Conservation (phyloP, 1,140 invertebrate species). For the Megalopta genalis region DNA sequence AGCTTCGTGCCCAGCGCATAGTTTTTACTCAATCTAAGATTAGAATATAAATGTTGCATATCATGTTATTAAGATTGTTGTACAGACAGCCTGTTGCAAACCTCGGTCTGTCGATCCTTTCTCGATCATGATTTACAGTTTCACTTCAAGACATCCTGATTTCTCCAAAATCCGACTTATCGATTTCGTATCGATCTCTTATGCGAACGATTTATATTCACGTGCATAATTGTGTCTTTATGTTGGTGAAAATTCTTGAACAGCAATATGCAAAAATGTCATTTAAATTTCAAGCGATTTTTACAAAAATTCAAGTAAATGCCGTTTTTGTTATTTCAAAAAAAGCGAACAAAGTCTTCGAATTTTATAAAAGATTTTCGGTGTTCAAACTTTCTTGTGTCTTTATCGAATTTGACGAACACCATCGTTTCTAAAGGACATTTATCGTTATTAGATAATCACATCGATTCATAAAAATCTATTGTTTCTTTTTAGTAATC, state of each 20-base stretch:
- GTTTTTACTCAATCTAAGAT: constrained; percentile 77
- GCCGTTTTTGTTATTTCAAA: no score
- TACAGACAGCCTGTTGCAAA: constrained; percentile 67
- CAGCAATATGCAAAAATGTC: no score
- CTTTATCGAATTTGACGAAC: no score
- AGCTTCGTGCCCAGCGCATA: constrained; percentile 77
- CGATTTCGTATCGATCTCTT: no score
- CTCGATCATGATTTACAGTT: constrained; percentile 1
- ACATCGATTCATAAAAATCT: neutral
- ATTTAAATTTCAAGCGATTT: no score
- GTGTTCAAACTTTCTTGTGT: no score
- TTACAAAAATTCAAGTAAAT: no score
- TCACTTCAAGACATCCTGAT: neutral
- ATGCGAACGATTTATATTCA: neutral
- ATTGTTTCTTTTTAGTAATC: neutral
- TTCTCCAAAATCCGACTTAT: neutral
- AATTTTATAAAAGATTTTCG: no score
- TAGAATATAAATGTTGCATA: constrained; percentile 81
- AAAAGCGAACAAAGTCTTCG: no score
- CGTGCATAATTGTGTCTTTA: no score
- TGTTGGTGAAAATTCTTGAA: no score
- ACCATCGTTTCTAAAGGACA: neutral
- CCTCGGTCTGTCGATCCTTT: constrained; percentile 66
- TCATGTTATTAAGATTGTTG: constrained; percentile 81
- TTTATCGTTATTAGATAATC: neutral